Evolutionary conservation across 2,888 invertebrate species (phyloP).

Genomic region (Anodontia alba): DNA sequence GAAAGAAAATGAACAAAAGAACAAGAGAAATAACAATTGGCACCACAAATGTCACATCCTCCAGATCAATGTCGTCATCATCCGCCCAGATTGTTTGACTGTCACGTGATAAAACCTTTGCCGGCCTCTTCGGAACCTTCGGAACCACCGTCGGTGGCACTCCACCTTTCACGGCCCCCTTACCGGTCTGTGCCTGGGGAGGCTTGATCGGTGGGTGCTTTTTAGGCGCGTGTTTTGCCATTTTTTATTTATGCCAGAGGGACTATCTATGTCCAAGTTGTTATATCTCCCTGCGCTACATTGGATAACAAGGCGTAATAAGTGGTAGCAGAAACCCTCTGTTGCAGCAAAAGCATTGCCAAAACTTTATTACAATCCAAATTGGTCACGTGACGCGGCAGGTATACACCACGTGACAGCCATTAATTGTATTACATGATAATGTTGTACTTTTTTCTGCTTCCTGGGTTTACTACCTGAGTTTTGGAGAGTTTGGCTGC

Average conservation of each 20-base stretch:
- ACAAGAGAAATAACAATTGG: constrained; percentile 70
- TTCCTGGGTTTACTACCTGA: not conserved
- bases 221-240: constrained; percentile 1
- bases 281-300: not conserved
- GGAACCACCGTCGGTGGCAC: not conserved
- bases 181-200: not conserved
- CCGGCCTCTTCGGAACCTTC: not conserved
- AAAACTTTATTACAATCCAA: constrained; percentile 4
- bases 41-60: constrained; percentile 66
- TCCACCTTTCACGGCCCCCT: not conserved
- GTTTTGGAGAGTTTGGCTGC: not conserved
- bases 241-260: not conserved
- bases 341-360: not conserved
- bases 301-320: not conserved
- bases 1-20: constrained; percentile 71
- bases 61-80: constrained; percentile 55
- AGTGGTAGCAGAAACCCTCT: not conserved
- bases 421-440: constrained; percentile 19
- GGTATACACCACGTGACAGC: not conserved
- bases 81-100: constrained; percentile 48
- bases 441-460: not conserved
- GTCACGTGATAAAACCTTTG: constrained; percentile 26
- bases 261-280: not conserved
- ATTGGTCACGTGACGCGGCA: not conserved
- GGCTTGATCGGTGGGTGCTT: not conserved